Base-by-base conservation (phyloP, 2,888 invertebrate genomes). In the Schizaphis graminum region DNA sequence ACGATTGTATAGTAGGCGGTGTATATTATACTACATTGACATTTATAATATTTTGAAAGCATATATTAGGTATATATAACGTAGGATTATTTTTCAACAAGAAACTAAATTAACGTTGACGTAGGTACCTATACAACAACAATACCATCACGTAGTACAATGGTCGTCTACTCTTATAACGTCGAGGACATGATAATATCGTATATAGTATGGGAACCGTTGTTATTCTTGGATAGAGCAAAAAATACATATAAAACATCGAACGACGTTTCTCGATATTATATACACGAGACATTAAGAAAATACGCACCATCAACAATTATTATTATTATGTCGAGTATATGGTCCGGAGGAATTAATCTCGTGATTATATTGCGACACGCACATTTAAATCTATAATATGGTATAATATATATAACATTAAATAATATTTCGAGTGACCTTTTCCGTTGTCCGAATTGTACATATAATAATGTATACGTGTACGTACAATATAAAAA, bases 51-150 rank as follows among this genome's bases (percentile, higher is more conserved):
- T 91, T 77, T 91, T 49, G 77, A 77, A 41, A 77, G 35, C 35
- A 35, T 26, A 53, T 16, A 44, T 21, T 35, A 35, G 35, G 7
- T 77, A 35, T 77, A 21, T 1, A 77, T 26, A 41, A 91, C 53
- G 24, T 84, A 61, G 16, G 35, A 35, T 92, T 77, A 77, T 77
- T 87, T 87, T 92, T 47, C 35, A 92, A 86, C 57, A 92, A 87
- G 86, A 92, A 92, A 86, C 92, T 61, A 92, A 92, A 92, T 92
- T 92, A 92, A 87, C 61, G 28, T 92, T 67, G 87, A 87, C 61
- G 21, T 44, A 56, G 44, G 44, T 44, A 56, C 26, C 41, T 26
- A 35, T 77, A 41, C 35, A 77, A 77, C 35, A 77, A 91, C 84
- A 77, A 53, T 86, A n/a, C 77, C 24, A n/a, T 24, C 57, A 44